Evolutionary conservation across 2,888 invertebrate species (phyloP), one percentile per base, ranked within the genome.

Genomic region (Tenthredo amoena): DNA sequence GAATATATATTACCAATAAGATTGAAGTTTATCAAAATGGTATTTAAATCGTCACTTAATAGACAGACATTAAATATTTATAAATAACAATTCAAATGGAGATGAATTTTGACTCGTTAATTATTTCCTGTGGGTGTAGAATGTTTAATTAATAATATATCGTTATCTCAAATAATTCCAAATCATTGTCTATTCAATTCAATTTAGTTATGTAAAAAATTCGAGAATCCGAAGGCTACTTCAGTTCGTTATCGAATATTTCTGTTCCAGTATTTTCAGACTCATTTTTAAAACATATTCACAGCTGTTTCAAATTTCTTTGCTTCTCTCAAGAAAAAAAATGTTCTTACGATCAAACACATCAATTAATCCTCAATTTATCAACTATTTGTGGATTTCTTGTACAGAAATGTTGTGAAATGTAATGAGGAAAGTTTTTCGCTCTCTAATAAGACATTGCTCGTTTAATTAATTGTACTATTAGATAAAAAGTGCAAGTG

Each of bases 111-210:
- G 58, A n/a, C 34, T 65, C 21, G 55, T 68, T 15, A 83, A 71
- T 83, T 37, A 18, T 31, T 71, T 84, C 12, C 34, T 74, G 47
- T 68, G 37, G 37, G n/a, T 72, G 47, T 84, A 43, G n/a, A 84
- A 21, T 43, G 50, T 81, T 43, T 26, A 37, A 15, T 43, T 26
- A 79, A 31, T 40, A 50, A 71, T 50, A 84, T 18, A 37, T 84
- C 34, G 34, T 81, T 58, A 10, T 74, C 55, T 37, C 6, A 84
- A 40, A 34, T 50, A 26, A 84, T 82, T 55, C 5, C 18, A 21
- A 37, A 21, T 21, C 1, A 81, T 40, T 15, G n/a, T n/a, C 21
- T 81, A 68, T 34, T 68, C 68, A 6, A 68, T 21, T 34, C 1
- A 68, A 34, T 34, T 68, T 34, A 1, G 15, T 18, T 18, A 34